phyloP scores from a whole-genome alignment of 2,888 invertebrate genomes.

The Hylaea fasciaria region DNA sequence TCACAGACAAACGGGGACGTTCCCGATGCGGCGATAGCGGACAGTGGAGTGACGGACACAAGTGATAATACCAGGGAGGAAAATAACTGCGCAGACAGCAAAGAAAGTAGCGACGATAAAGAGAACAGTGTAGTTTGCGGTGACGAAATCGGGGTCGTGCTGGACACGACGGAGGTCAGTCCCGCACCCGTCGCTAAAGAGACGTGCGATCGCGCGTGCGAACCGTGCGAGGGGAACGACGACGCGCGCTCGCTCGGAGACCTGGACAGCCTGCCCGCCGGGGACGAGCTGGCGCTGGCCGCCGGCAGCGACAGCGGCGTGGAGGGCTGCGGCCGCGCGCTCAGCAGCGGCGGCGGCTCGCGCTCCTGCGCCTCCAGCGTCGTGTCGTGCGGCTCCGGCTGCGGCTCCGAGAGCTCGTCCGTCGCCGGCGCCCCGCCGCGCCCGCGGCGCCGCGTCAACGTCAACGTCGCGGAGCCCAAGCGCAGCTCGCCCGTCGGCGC shows the following conservation, averaged over 20 bases:
- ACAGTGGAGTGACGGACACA: slow-evolving; percentile 39
- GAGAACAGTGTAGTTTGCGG: slow-evolving; percentile 52
- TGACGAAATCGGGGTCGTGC: slow-evolving; percentile 50
- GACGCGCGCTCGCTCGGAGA: slow-evolving; percentile 76
- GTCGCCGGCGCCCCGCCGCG: slow-evolving; percentile 83
- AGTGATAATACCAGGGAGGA: slow-evolving; percentile 49
- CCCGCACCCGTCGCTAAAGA: slow-evolving; percentile 54
- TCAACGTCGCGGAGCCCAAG: slow-evolving; percentile 83
- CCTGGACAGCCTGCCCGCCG: slow-evolving; percentile 75
- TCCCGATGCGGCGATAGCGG: slow-evolving; percentile 45
- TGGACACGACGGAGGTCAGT: slow-evolving; percentile 50
- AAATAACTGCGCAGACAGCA: slow-evolving; percentile 57
- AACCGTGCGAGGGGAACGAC: slow-evolving; percentile 69
- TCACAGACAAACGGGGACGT: slow-evolving; percentile 53
- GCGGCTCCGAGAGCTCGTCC: slow-evolving; percentile 92
- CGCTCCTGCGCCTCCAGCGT: slow-evolving; percentile 91
- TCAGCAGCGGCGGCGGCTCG: slow-evolving; percentile 88
- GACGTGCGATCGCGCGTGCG: slow-evolving; percentile 58
- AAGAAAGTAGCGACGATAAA: slow-evolving; percentile 45
- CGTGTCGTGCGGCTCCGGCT: slow-evolving; percentile 91
- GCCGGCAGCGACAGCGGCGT: slow-evolving; percentile 94
- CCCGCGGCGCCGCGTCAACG: slow-evolving; percentile 84
- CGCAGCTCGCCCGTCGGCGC: slow-evolving; percentile 81
- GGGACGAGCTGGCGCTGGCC: slow-evolving; percentile 73
- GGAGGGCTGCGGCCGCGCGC: slow-evolving; percentile 89